Conservation (phyloP, 2,888 invertebrate genomes). For the Byasa hedistus region DNA sequence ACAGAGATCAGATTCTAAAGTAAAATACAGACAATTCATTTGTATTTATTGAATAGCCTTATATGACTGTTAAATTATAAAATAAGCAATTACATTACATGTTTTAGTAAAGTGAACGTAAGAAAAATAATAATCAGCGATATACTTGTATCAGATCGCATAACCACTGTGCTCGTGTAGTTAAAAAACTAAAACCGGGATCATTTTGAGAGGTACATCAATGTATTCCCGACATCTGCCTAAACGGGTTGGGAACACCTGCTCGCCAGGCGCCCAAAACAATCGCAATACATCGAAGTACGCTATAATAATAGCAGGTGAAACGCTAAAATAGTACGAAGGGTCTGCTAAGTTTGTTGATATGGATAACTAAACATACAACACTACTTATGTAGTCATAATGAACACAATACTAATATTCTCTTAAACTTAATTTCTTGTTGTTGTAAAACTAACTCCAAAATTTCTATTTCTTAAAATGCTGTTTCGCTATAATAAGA, state of each 20-base stretch:
- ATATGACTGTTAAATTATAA: no score
- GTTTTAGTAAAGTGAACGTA: not conserved
- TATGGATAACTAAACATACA: not conserved
- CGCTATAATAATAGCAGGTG: conserved; percentile 59
- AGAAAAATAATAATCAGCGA: not conserved
- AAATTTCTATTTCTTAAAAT: no score
- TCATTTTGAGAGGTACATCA: conserved; percentile 38
- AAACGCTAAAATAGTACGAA: conserved; percentile 27
- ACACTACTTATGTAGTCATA: no score
- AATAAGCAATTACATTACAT: no score
- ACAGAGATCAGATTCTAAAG: no score
- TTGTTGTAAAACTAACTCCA: no score
- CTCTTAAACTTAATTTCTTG: no score
- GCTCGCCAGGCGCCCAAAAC: conserved; percentile 54
- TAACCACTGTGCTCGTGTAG: not conserved
- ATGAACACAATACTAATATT: no score
- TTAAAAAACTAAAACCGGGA: conserved; percentile 21
- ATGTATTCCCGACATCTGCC: conserved; percentile 56
- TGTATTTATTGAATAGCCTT: no score
- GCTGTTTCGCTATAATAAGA: no score
- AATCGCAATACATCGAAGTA: conserved; percentile 54
- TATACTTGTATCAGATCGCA: not conserved
- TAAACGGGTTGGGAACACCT: conserved; percentile 56
- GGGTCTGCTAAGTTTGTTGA: not conserved
- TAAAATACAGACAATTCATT: no score